Percentiles rank a stretch among this genome's conserved stretches.
These are phyloP conservation scores for Microcebus lehilahytsara DNA, from an alignment of 2,113 vertebrate species.

Conservation along the genomic window DNA sequence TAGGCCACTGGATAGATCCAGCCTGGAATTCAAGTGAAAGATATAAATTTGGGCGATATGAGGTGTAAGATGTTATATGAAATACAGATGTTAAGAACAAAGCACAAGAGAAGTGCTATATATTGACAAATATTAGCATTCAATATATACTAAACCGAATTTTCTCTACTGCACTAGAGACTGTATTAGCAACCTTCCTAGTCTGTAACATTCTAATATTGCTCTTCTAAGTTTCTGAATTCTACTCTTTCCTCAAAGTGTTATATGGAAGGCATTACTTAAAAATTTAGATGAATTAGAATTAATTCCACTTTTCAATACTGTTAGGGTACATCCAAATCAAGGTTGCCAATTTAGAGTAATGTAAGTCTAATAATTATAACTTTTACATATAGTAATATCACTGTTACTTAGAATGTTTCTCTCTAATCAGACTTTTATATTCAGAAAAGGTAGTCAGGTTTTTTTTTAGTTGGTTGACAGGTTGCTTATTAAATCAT, in stretches of 20 bases:
- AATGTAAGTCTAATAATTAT: constrained; percentile 19
- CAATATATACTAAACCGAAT: background rate
- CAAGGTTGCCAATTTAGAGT: background rate
- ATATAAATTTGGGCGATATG: background rate
- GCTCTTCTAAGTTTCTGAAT: constrained; percentile 22
- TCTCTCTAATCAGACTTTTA: constrained; percentile 27
- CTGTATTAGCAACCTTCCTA: background rate
- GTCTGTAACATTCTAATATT: background rate
- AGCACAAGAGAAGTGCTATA: background rate
- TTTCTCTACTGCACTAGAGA: background rate
- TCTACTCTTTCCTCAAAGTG: constrained; percentile 26
- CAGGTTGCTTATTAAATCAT: constrained; percentile 28
- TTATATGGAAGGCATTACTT: background rate
- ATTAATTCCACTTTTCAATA: constrained; percentile 32
- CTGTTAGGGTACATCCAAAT: background rate
- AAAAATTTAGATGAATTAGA: constrained; percentile 19
- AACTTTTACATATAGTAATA: background rate
- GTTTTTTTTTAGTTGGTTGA: constrained; percentile 36
- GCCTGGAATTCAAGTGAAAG: background rate
- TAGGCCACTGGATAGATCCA: background rate
- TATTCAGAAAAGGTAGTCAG: constrained; percentile 22
- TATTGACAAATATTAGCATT: background rate
- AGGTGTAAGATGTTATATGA: background rate
- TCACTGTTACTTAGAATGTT: background rate
- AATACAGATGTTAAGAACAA: background rate